These are phyloP conservation scores for Gnathonemus longibarbis DNA, from an alignment of 2,113 vertebrate genomes.

Conservation along the genomic window DNA sequence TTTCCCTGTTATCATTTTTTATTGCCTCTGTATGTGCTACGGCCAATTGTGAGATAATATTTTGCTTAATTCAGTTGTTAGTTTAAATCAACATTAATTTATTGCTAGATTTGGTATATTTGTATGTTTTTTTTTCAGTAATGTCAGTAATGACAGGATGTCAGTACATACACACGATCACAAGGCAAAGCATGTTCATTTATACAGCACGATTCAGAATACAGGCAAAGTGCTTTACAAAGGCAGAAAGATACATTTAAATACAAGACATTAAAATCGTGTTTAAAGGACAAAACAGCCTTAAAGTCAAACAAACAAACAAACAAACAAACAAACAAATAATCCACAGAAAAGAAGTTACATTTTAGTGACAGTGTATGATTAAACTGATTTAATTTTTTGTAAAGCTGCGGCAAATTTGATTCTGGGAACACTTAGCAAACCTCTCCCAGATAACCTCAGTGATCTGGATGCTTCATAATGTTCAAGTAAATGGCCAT, in stretches of 20 bases:
- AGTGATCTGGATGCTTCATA: not conserved
- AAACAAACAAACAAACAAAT: not conserved
- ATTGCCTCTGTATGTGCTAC: not conserved
- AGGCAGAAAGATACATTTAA: not conserved
- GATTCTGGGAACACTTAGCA: not conserved
- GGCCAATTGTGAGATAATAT: not conserved
- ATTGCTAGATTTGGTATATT: not conserved
- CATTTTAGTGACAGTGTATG: not conserved
- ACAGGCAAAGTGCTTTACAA: not conserved
- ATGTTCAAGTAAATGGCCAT: not conserved
- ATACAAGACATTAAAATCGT: not conserved
- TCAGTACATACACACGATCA: not conserved
- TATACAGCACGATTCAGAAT: too few relatives aligned
- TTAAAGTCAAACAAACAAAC: not conserved
- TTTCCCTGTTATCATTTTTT: not conserved
- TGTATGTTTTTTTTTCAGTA: not conserved
- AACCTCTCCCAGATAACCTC: not conserved
- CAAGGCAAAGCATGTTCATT: too few relatives aligned
- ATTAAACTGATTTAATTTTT: not conserved
- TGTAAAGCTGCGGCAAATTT: not conserved
- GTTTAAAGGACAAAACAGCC: not conserved
- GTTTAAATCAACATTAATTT: not conserved
- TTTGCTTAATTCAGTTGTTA: not conserved
- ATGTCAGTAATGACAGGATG: not conserved
- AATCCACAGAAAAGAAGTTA: not conserved